Evolutionary conservation across 2,797 vertebrate genomes (phyloP), one percentile per base, ranked within the genome.

Genomic region (Dendrocincla fuliginosa): DNA sequence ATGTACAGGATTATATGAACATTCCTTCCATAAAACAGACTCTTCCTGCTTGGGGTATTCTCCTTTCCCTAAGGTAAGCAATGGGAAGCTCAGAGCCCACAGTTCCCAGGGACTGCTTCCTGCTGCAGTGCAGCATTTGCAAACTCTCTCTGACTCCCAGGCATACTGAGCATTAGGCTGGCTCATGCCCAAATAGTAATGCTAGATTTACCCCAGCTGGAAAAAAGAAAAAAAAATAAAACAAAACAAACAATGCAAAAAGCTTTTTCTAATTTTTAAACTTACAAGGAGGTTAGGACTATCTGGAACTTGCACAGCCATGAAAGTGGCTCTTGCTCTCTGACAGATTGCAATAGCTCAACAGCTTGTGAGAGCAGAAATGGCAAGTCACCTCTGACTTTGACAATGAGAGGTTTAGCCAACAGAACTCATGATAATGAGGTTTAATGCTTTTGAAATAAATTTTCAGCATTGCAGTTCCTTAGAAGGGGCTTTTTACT

Each of bases 101-200:
- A 10, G 90, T 94, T 96, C 85, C 87, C 93, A 95, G 89, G 84
- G 83, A 78, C 82, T 37, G 53, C 80, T 95, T 95, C 73, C 85
- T 93, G 85, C 33, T 80, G 67, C 55, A 87, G 11, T 44, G 44
- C 56, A 85, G 75, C 30, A 23, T 77, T 95, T 89, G 68, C 57
- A 89, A 92, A 80, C 8, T 11, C 44, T 50, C 46, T 20, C 0
- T 23, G 71, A 59, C 68, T 89, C 82, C 64, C 82, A 95, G 75
- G 68, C 89, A 68, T 18, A 32, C 22, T 52, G 37, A 93, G 64
- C 49, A 33, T 83, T 79, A 80, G 13, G 19, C 60, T 95, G 87
- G 84, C 93, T 95, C 68, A 14, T 67, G 42, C 30, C 75, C 93
- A 95, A 82, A 84, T 39, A 65, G 53, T 33, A 67, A 37, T 37